A percentile compares a stretch with the other conserved stretches of the same genome.
These are phyloP conservation scores for Entomobrya proxima DNA, from an alignment of 2,888 invertebrate species.

Conservation along the genomic window DNA sequence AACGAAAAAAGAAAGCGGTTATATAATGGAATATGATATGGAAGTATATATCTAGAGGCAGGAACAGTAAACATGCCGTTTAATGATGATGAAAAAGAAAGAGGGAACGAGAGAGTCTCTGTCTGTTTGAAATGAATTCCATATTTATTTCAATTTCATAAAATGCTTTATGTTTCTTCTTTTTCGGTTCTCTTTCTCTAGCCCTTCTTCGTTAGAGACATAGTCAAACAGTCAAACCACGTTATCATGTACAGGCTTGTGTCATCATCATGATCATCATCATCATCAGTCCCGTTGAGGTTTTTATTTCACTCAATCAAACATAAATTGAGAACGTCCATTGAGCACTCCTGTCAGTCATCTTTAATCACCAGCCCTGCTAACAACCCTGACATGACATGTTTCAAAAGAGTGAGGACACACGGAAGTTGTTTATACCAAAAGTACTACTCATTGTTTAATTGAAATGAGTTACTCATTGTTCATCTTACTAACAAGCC, in stretches of 20 bases:
- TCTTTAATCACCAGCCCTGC: slow-evolving; percentile 63
- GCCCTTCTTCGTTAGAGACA: too few species aligned
- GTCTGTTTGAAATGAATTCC: slow-evolving; percentile 36
- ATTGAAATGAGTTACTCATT: slow-evolving; percentile 6
- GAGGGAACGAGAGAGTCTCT: slow-evolving; percentile 15
- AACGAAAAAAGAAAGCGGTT: neutral
- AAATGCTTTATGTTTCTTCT: slow-evolving; percentile 31
- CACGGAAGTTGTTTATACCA: neutral
- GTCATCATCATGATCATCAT: slow-evolving; percentile 8
- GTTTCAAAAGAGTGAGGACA: neutral
- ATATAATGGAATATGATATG: neutral
- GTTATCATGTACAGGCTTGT: neutral
- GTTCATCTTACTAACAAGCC: neutral
- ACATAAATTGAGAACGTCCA: slow-evolving; percentile 66
- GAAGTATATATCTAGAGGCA: neutral
- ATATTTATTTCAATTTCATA: slow-evolving; percentile 46
- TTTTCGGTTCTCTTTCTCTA: too few species aligned
- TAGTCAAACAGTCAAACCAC: too few species aligned
- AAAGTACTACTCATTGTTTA: neutral
- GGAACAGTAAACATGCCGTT: slow-evolving; percentile 38
- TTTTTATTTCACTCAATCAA: slow-evolving; percentile 65
- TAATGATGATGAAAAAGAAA: slow-evolving; percentile 42
- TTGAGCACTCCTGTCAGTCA: slow-evolving; percentile 65
- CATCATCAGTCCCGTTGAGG: neutral
- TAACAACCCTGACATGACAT: slow-evolving; percentile 34